phyloP scores from a whole-genome alignment of 2,888 invertebrate genomes.

The Leptopilina syphax region DNA sequence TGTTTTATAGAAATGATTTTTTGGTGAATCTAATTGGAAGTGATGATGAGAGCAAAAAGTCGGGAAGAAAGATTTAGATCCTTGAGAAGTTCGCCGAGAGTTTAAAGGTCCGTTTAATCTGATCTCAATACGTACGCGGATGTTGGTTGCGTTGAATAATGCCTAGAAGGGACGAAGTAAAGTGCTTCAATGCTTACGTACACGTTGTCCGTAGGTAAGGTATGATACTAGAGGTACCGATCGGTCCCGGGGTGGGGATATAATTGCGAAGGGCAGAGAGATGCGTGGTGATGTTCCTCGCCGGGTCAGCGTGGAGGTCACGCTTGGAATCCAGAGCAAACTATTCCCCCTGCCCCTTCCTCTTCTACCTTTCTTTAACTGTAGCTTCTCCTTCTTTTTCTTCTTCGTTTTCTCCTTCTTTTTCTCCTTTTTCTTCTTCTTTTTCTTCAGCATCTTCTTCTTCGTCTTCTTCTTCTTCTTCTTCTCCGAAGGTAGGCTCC shows the following conservation, averaged over 20 bases:
- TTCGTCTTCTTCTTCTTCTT: constrained; percentile 33
- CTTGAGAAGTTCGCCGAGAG: not conserved
- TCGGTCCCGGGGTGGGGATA: constrained; percentile 59
- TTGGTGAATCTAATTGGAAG: too few relatives aligned
- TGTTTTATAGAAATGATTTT: too few relatives aligned
- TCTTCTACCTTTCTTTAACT: constrained; percentile 17
- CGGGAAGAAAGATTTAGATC: not conserved
- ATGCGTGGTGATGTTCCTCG: constrained; percentile 75
- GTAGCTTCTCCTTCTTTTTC: constrained; percentile 29
- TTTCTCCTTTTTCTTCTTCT: too few relatives aligned
- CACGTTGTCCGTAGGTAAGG: constrained; percentile 52
- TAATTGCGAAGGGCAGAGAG: constrained; percentile 65
- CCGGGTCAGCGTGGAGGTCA: constrained; percentile 75
- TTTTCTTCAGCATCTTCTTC: not conserved
- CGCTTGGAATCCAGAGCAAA: constrained; percentile 77
- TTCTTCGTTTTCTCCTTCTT: too few relatives aligned
- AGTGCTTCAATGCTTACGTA: constrained; percentile 36
- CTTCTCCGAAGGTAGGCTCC: constrained; percentile 5
- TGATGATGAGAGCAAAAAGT: too few relatives aligned
- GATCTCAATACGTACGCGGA: constrained; percentile 39
- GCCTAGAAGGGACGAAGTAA: not conserved
- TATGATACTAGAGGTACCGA: constrained; percentile 61
- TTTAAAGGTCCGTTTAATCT: constrained; percentile 11
- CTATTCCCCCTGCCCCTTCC: constrained; percentile 66
- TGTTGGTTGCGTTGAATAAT: constrained; percentile 26